Percentiles rank a stretch among this genome's conserved stretches.
These are phyloP conservation scores for Arbacia lixula DNA, from an alignment of 53 echinoderm and acorn worm genomes.

Conservation along the genomic window DNA sequence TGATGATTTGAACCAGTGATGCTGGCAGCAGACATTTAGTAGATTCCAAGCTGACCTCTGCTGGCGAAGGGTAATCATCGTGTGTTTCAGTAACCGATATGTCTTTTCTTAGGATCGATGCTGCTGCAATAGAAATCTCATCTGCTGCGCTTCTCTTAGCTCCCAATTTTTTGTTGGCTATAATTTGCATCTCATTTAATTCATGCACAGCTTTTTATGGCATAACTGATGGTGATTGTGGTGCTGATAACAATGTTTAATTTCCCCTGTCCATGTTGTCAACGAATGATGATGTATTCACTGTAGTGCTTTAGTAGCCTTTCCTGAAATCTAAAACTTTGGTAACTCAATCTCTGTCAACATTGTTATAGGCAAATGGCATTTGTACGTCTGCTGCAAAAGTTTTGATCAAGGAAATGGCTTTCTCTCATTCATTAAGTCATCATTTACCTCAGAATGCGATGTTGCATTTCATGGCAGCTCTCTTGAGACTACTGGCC, in stretches of 20 bases:
- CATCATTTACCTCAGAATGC: conserved; percentile 7
- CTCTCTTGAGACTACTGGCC: background rate
- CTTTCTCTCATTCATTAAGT: background rate
- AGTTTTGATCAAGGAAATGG: background rate
- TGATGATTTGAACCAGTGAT: conserved; percentile 4
- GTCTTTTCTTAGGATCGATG: background rate
- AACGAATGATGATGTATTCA: background rate
- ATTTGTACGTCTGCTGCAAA: background rate
- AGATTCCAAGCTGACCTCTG: background rate
- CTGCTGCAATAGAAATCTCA: background rate
- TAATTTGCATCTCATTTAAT: background rate
- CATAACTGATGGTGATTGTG: background rate
- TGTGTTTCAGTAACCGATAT: background rate
- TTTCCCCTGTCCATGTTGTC: conserved; percentile 2
- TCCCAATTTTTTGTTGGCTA: background rate
- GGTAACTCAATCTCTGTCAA: background rate
- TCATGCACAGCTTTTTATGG: background rate
- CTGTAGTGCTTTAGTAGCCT: conserved; percentile 8
- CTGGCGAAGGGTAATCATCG: background rate
- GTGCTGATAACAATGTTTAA: background rate
- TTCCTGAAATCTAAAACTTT: background rate
- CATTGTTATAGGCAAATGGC: background rate
- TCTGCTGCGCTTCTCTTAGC: background rate
- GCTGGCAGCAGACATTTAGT: background rate
- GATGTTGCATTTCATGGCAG: background rate